Conservation (phyloP, 2,113 vertebrate genomes). For the Gulo gulo region DNA sequence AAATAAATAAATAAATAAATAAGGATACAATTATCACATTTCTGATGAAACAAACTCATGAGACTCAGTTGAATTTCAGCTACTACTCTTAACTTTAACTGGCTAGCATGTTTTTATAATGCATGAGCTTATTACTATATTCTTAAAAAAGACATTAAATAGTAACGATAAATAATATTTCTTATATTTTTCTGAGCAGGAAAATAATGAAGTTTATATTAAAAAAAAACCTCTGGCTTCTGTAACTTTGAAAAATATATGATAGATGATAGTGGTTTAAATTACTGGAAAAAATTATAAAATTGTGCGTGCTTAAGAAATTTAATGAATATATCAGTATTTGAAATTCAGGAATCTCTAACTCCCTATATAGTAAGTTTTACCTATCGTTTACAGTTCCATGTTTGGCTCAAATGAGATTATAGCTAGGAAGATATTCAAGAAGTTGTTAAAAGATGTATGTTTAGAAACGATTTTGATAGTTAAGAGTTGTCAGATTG, state of each 20-base stretch:
- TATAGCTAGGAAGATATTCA: neutral
- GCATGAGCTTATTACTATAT: neutral
- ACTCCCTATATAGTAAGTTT: conserved; percentile 41
- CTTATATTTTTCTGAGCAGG: neutral
- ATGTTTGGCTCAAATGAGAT: neutral
- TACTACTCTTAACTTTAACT: neutral
- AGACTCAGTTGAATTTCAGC: neutral
- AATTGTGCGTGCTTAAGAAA: neutral
- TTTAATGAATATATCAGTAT: neutral
- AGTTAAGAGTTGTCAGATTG: neutral
- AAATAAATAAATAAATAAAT: neutral
- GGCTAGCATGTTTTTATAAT: neutral
- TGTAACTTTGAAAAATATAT: neutral
- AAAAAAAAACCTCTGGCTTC: neutral
- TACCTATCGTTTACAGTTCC: neutral
- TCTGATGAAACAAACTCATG: neutral
- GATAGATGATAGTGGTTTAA: neutral
- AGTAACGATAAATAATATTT: neutral
- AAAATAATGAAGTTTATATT: neutral
- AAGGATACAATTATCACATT: neutral
- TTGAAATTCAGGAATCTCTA: conserved; percentile 35
- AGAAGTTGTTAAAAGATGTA: neutral
- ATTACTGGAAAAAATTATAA: neutral
- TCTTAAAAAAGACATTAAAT: neutral
- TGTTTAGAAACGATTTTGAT: neutral